Evolutionary conservation across 2,888 invertebrate species (phyloP).

Genomic region (Hedychridium roseum): DNA sequence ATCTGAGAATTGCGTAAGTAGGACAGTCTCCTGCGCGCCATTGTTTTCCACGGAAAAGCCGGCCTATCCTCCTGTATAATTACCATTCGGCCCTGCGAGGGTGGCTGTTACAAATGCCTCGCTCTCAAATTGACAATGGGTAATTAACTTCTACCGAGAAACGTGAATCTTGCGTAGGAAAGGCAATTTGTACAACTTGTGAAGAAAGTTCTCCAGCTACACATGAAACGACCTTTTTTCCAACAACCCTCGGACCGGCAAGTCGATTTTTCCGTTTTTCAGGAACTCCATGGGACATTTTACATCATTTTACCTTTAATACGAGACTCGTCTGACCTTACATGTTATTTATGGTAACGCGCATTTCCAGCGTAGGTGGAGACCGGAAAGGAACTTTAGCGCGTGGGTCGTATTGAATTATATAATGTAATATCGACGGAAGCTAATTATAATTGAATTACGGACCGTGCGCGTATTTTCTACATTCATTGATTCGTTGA

Average conservation of each 20-base stretch:
- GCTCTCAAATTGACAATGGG: conserved; percentile 29
- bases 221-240: background rate
- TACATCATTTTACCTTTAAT: background rate
- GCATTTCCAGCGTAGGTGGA: too few species aligned
- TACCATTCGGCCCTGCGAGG: conserved; percentile 15
- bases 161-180: too few species aligned
- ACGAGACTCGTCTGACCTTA: background rate
- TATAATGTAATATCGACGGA: conserved; percentile 32
- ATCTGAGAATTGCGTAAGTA: conserved; percentile 37
- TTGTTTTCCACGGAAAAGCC: conserved; percentile 30
- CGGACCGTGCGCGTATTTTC: conserved; percentile 8
- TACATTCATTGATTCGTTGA: conserved; percentile 24
- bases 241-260: background rate
- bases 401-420: conserved; percentile 18
- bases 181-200: background rate
- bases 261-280: background rate
- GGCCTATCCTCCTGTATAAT: conserved; percentile 18
- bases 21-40: conserved; percentile 30
- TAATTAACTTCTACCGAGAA: conserved; percentile 13
- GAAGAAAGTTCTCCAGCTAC: too few species aligned
- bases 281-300: background rate
- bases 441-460: conserved; percentile 37
- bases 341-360: too few species aligned
- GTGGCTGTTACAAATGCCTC: conserved; percentile 20
- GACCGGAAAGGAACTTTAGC: conserved; percentile 1